Evolutionary conservation across 2,797 vertebrate species (phyloP).

Genomic region (Pelochelys cantorii): DNA sequence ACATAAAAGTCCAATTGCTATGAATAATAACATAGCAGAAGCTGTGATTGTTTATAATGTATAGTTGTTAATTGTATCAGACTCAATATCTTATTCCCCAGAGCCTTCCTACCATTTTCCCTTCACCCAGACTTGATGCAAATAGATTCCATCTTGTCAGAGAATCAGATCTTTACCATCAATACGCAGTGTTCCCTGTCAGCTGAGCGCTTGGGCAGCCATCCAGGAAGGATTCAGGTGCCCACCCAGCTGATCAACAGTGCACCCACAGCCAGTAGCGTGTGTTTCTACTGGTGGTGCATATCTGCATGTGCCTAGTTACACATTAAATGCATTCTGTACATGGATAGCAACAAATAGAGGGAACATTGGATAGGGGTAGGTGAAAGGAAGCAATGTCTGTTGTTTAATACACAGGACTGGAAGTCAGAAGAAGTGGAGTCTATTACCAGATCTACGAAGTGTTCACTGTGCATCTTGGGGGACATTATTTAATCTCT

Average conservation of each 20-base stretch:
- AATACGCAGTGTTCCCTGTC: no score
- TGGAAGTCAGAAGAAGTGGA: not conserved
- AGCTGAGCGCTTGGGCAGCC: no score
- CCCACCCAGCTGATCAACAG: no score
- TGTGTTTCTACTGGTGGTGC: no score
- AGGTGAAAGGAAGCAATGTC: not conserved
- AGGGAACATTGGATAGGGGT: not conserved
- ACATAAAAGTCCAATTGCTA: not conserved
- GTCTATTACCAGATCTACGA: not conserved
- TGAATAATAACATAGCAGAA: not conserved
- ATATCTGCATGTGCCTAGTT: no score
- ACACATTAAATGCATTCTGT: no score
- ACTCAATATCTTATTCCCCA: fast-evolving
- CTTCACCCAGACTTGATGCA: not conserved
- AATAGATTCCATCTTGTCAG: not conserved
- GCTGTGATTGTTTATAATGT: not conserved
- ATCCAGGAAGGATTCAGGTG: no score
- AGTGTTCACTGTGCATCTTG: not conserved
- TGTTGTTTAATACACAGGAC: not conserved
- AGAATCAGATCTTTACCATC: not conserved
- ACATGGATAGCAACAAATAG: no score
- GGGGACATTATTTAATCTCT: not conserved
- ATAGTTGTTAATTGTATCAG: not conserved
- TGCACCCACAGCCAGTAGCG: no score
- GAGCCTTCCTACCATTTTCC: not conserved